A percentile compares a stretch with the other conserved stretches of the same genome.
Evolutionary conservation across 2,797 vertebrate genomes (phyloP).

Genomic region (Nothura maculosa): DNA sequence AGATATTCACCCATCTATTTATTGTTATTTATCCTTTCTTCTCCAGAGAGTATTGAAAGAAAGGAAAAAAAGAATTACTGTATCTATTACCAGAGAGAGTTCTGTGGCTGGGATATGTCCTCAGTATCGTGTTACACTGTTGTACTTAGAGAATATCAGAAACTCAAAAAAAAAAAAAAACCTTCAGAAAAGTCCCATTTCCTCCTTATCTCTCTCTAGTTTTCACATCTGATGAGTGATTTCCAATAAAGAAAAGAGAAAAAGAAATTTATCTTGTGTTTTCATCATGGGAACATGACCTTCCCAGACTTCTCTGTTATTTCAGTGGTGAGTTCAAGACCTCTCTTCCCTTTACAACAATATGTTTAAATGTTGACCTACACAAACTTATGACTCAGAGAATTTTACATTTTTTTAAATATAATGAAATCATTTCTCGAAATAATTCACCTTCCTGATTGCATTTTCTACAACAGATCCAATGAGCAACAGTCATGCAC

Average conservation of each 20-base stretch:
- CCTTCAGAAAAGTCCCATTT: background rate
- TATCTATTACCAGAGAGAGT: background rate
- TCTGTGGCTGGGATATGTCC: rapidly evolving
- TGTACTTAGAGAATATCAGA: background rate
- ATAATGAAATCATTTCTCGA: background rate
- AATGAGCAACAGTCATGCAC: background rate
- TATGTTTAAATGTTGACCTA: background rate
- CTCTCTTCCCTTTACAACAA: background rate
- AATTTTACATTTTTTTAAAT: background rate
- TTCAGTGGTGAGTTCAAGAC: background rate
- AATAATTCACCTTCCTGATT: background rate
- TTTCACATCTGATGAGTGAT: background rate
- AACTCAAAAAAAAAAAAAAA: background rate
- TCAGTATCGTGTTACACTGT: background rate
- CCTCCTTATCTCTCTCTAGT: background rate
- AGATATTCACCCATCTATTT: background rate
- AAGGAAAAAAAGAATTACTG: background rate
- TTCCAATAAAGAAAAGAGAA: background rate
- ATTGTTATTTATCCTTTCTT: background rate
- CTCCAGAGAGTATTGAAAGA: background rate
- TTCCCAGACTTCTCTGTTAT: background rate
- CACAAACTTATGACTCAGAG: background rate
- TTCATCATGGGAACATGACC: background rate
- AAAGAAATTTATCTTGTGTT: background rate
- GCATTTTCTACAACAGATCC: background rate